phyloP scores from a whole-genome alignment of 2,113 vertebrate species.

The Ctenomys sociabilis region DNA sequence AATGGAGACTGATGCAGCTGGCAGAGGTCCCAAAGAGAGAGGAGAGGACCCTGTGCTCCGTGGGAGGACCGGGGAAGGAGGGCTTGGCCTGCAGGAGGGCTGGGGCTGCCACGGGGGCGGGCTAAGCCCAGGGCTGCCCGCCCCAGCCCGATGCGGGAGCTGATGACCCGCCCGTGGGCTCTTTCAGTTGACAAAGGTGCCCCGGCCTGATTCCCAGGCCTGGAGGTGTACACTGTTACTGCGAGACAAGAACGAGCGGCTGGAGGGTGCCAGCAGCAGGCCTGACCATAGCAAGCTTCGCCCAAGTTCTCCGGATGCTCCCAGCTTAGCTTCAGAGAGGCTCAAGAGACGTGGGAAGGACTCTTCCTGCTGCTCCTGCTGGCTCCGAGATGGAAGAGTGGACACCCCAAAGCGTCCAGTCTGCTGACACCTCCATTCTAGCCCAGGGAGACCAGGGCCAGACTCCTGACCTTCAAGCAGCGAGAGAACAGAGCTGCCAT shows the following conservation, averaged over 20 bases:
- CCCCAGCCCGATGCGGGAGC: rapidly evolving
- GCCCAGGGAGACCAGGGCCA: not conserved
- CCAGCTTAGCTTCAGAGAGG: rapidly evolving
- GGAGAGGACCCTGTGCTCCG: not conserved
- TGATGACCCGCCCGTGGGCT: rapidly evolving
- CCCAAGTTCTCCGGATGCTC: no score
- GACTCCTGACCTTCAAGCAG: not conserved
- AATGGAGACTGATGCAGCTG: not conserved
- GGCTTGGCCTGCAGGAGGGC: rapidly evolving
- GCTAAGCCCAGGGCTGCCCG: rapidly evolving
- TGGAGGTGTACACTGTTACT: rapidly evolving
- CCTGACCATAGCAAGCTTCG: not conserved
- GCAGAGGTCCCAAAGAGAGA: not conserved
- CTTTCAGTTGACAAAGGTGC: not conserved
- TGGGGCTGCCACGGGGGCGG: rapidly evolving
- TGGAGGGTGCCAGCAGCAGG: no score
- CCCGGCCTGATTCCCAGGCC: not conserved
- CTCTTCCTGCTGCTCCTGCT: rapidly evolving
- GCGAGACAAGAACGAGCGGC: no score
- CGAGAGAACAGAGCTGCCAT: not conserved
- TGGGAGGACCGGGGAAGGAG: not conserved
- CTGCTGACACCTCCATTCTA: not conserved
- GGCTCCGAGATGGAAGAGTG: not conserved
- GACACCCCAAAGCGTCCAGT: not conserved
- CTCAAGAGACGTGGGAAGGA: no score